These are phyloP conservation scores for Busseola fusca DNA, from an alignment of 2,888 invertebrate genomes.

Conservation along the genomic window DNA sequence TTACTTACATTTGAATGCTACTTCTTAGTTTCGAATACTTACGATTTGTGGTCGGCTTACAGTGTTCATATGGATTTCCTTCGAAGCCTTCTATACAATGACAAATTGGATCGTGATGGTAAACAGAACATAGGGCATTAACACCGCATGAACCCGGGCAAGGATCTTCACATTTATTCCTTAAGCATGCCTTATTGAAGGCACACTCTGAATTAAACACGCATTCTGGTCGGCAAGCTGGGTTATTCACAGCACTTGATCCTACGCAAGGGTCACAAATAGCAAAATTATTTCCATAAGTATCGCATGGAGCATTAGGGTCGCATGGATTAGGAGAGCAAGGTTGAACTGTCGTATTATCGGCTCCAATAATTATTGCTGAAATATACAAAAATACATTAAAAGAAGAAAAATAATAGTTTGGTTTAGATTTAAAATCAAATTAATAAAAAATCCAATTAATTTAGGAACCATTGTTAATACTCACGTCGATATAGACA, in stretches of 20 bases:
- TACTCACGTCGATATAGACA: constrained; percentile 90
- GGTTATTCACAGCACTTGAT: constrained; percentile 91
- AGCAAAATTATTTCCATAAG: constrained; percentile 93
- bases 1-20: background rate
- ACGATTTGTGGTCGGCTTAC: constrained; percentile 89
- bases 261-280: constrained; percentile 94
- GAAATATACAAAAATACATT: constrained; percentile 62
- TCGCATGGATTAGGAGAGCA: constrained; percentile 95
- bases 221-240: constrained; percentile 95
- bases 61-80: constrained; percentile 94
- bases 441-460: background rate
- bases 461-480: constrained; percentile 8
- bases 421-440: background rate
- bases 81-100: constrained; percentile 91
- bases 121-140: constrained; percentile 92
- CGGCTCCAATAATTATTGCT: constrained; percentile 87
- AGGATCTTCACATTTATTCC: constrained; percentile 93
- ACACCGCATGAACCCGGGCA: constrained; percentile 94
- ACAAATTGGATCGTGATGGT: constrained; percentile 93
- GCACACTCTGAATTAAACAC: constrained; percentile 94
- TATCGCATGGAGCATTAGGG: constrained; percentile 90
- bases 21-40: constrained; percentile 69
- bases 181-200: constrained; percentile 93
- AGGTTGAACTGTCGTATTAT: constrained; percentile 91
- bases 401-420: background rate